phyloP scores from a whole-genome alignment of 2,888 invertebrate species.

The Himalopsyche japonica region DNA sequence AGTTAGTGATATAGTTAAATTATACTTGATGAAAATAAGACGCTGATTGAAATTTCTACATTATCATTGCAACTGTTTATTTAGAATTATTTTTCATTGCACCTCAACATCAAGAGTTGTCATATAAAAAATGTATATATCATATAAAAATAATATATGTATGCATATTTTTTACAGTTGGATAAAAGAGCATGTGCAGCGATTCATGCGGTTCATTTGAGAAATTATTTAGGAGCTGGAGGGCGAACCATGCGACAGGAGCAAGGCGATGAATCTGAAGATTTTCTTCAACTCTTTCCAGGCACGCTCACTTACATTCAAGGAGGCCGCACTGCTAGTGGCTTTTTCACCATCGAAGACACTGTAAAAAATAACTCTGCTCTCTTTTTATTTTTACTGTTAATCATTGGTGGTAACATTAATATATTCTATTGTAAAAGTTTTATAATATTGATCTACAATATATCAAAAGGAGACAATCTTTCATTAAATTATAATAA shows the following conservation, averaged over 20 bases:
- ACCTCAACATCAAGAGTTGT: not conserved
- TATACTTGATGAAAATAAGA: no score
- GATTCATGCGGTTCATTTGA: conserved; percentile 97
- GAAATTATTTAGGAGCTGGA: conserved; percentile 93
- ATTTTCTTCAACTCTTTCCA: conserved; percentile 91
- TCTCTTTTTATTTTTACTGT: no score
- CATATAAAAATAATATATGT: not conserved
- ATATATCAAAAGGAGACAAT: no score
- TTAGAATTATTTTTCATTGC: no score
- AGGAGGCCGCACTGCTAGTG: conserved; percentile 96
- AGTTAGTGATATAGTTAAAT: no score
- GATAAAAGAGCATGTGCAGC: conserved; percentile 96
- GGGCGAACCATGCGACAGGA: conserved; percentile 95
- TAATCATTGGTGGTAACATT: no score
- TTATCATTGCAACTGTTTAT: no score
- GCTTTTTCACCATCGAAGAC: conserved; percentile 96
- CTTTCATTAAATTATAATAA: no score
- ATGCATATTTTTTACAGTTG: conserved; percentile 58
- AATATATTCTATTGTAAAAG: no score
- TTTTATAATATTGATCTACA: no score
- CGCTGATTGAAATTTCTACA: no score
- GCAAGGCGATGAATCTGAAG: conserved; percentile 95
- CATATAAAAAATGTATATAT: not conserved
- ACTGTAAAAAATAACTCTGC: conserved; percentile 56
- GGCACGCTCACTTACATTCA: conserved; percentile 92